Conservation (phyloP, 2,797 vertebrate genomes). For the Aeoliscus strigatus region DNA sequence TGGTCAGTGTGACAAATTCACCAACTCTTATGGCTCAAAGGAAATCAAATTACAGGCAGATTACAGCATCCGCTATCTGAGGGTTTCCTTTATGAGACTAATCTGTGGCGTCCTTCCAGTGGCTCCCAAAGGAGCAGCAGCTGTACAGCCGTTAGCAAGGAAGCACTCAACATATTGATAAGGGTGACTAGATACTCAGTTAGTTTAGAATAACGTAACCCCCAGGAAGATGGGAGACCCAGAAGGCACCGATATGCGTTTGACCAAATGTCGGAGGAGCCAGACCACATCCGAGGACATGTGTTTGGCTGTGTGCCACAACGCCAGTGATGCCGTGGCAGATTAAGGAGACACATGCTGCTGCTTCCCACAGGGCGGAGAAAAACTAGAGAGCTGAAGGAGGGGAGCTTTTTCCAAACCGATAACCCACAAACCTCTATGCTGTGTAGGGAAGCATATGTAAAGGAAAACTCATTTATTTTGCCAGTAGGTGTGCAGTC, state of each 20-base stretch:
- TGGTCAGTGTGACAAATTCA: conserved; percentile 21
- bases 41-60: conserved; percentile 33
- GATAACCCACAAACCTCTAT: too few relatives aligned
- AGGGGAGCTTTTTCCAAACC: conserved; percentile 20
- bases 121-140: too few relatives aligned
- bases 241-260: conserved; percentile 24
- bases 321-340: conserved; percentile 56
- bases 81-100: conserved; percentile 34
- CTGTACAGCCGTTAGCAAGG: too few relatives aligned
- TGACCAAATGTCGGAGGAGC: conserved; percentile 30
- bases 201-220: conserved; percentile 1
- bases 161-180: too few relatives aligned
- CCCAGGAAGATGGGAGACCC: conserved; percentile 6
- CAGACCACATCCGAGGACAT: conserved; percentile 36
- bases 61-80: conserved; percentile 29
- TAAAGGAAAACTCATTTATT: too few relatives aligned
- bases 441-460: too few relatives aligned
- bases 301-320: conserved; percentile 45
- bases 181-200: too few relatives aligned
- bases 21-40: conserved; percentile 39
- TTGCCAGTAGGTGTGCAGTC: too few relatives aligned
- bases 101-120: conserved; percentile 24
- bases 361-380: conserved; percentile 51
- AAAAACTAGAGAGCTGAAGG: conserved; percentile 35
- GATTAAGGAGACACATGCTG: conserved; percentile 56